Evolutionary conservation across 2,113 vertebrate genomes (phyloP), one percentile per base, ranked within the genome.

Genomic region (Todiramphus chloris): DNA sequence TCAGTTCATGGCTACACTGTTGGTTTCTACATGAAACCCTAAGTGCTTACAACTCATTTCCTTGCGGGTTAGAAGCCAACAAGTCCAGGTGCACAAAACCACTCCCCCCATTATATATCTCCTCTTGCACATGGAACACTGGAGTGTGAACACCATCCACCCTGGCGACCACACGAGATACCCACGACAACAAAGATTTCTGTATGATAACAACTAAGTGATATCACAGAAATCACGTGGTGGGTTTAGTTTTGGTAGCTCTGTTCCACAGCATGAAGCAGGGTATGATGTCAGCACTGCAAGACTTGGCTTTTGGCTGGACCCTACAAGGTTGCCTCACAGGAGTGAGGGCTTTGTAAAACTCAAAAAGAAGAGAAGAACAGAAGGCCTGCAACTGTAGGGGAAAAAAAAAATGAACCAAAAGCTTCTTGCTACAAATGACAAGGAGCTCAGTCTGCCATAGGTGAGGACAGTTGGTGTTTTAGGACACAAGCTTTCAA

Each of bases 1-100:
- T 11, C 75, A 53, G 10, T 3, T 3, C 0, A 28, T 2, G 13
- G 43, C 39, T 18, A 16, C 30, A 5, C 55, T 1, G 3, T 9
- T 3, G 1, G 43, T 6, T 59, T 19, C 20, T 53, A 68, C 7
- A 1, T 0, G 10, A 25, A 21, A 64, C 19, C 41, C 13, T 7
- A 4, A 64, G 23, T 9, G 53, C 53, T 83, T 25, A 9, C 53
- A 44, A 13, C 15, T 10, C 13, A 6, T n/a, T 43, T 62, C 62
- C 51, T 46, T 20, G 56, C 43, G 35, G 77, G 25, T 15, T 8
- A 24, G 48, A 1, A n/a, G 55, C 41, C 75, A 69, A 18, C 51
- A n/a, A 50, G 48, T 8, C 20, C 0, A 44, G 0, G 9, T 10
- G 17, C 10, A 9, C 30, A 37, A 23, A 41, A 3, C 21, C 19